Evolutionary conservation across 1,140 invertebrate genomes (phyloP).

Genomic region (Ceratosolen fusciceps): DNA sequence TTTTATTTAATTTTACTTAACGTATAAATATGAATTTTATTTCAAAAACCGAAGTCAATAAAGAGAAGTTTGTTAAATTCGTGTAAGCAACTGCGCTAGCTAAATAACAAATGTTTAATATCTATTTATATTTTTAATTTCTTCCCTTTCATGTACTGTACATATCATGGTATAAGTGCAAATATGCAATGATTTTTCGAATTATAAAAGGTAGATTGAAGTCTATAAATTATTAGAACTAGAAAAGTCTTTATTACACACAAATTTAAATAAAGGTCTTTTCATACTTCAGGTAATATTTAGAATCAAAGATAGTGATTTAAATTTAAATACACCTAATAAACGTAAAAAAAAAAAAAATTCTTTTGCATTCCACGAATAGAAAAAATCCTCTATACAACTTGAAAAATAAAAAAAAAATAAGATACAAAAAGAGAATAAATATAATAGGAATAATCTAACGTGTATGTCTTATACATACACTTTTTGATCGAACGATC

Average conservation of each 20-base stretch:
- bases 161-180: conserved; percentile 34
- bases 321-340: conserved; percentile 3
- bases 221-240: conserved; percentile 18
- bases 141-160: conserved; percentile 42
- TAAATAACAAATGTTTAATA: not conserved
- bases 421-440: not conserved
- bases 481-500: conserved; percentile 8
- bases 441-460: not conserved
- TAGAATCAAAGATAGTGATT: not conserved
- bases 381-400: no score
- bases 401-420: not conserved
- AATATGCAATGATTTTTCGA: conserved; percentile 26
- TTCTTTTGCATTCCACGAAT: conserved; percentile 33
- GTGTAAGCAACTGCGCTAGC: not conserved
- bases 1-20: no score
- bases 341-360: not conserved
- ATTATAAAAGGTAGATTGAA: conserved; percentile 19
- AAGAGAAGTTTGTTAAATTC: not conserved
- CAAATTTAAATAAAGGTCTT: conserved; percentile 5
- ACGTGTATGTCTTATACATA: not conserved
- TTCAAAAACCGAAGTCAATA: conserved; percentile 7
- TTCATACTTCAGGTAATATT: conserved; percentile 13
- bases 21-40: not conserved
- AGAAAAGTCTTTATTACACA: conserved; percentile 1
- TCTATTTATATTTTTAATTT: conserved; percentile 43